Base-by-base conservation (phyloP, 2,113 vertebrate genomes). In the Lycaon pictus region DNA sequence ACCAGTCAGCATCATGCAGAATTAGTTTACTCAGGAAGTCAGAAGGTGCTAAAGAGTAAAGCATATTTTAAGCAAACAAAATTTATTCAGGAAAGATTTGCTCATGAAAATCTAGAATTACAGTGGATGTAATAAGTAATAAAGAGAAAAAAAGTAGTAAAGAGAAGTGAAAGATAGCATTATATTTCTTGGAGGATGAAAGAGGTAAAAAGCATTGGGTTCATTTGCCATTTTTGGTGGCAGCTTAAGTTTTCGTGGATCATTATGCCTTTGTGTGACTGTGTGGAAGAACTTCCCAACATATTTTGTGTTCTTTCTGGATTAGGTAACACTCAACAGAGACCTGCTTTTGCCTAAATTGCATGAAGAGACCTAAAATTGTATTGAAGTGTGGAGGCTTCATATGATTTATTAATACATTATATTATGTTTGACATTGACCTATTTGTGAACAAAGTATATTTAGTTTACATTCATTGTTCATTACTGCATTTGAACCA, bases 401-500 rank as follows among this genome's bases (percentile, higher is more conserved):
- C 67, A 23, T 60, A 5, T 80, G 77, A 55, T 60, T 77, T 93
- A 55, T 48, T 88, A 56, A 16, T 55, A 22, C 48, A 43, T 89
- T 23, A 55, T 88, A n/a, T 48, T 81, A 22, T 58, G 71, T 92
- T 92, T 81, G 80, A 88, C 62, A 19, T 25, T 90, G 74, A 83
- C 90, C 79, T 89, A 8, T 87, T 76, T 88, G 32, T 89, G 80
- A 87, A 63, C 48, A 95, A 90, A 79, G 55, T 93, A 43, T 93
- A 76, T 80, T 90, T 53, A 55, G 1, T 58, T 95, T 19, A 19
- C 53, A 56, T 74, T 87, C 29, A 81, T 69, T 92, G n/a, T 94
- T 97, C 62, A 67, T 92, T 74, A 88, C 67, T 72, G n/a, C 96
- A 55, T 88, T 93, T 48, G 65, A 93, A 32, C 71, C 88, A 93